These are phyloP conservation scores for Drepanosiphum platanoidis DNA, from an alignment of 2,888 invertebrate species.

Conservation along the genomic window DNA sequence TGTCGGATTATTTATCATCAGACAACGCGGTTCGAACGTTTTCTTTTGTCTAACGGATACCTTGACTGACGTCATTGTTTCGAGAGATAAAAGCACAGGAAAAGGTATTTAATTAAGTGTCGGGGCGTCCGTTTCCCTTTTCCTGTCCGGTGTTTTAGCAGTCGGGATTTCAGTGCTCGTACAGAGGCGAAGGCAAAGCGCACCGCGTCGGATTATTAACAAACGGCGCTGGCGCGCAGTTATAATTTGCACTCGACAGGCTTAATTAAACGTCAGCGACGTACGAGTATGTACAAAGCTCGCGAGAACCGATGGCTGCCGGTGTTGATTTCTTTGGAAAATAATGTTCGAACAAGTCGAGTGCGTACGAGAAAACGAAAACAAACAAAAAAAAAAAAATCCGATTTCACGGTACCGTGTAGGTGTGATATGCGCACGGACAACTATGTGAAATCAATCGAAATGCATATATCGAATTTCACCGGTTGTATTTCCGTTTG, in stretches of 20 bases:
- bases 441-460: too few relatives aligned
- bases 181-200: not conserved
- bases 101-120: not conserved
- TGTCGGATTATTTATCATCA: not conserved
- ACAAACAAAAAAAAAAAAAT: not conserved
- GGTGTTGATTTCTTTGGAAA: not conserved
- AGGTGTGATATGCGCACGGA: too few relatives aligned
- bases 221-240: not conserved
- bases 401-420: too few relatives aligned
- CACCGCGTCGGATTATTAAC: not conserved
- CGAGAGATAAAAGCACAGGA: not conserved
- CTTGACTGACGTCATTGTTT: not conserved
- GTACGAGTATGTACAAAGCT: not conserved
- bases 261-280: slow-evolving; percentile 25
- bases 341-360: not conserved
- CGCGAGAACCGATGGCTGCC: not conserved
- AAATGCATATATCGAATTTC: too few relatives aligned
- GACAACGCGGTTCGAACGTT: not conserved
- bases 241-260: not conserved
- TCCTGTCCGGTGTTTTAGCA: not conserved
- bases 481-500: too few relatives aligned
- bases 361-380: not conserved
- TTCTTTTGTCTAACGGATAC: not conserved
- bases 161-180: not conserved
- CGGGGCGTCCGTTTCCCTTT: not conserved